Evolutionary conservation across 2,113 vertebrate genomes (phyloP), one percentile per base, ranked within the genome.

Genomic region (Thamnaconus septentrionalis): DNA sequence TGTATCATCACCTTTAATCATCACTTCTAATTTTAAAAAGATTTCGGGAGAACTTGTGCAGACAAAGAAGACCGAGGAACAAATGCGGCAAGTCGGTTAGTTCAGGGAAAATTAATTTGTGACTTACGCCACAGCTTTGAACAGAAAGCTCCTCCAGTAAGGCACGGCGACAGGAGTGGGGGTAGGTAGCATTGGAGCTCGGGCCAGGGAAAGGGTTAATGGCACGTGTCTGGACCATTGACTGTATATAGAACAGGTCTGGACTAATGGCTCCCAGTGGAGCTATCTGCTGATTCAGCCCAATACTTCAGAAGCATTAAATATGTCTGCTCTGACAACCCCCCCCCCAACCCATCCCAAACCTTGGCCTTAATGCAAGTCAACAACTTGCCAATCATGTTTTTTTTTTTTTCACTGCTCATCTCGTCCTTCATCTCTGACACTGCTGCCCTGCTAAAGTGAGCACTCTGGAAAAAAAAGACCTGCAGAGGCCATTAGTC

Each of bases 251-350:
- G 92, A 84, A 92, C 82, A 90, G 90, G 89, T 90, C 84, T 87
- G 72, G 83, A 86, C 88, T 92, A 93, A 92, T 92, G 86, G 91
- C 87, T 93, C 94, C 92, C 90, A 50, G 81, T 88, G 90, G 94
- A 93, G 82, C 90, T 86, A 90, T 94, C 90, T 92, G 92, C 94
- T 94, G 92, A 91, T 85, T 92, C 92, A 94, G 93, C 89, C 85
- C 91, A 91, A 93, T 92, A 93, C 91, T 93, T 94, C 91, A 93
- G 91, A 85, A 88, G 86, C 88, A 90, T 93, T 94, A 92, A 92
- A 94, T 93, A 93, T 88, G 92, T 92, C 91, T 93, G 79, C 79
- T 78, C 85, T 92, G 91, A 92, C 88, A 87, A 88, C 87, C 89
- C 59, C 65, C 65, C 80, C 76, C 88, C 90, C 90, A 91, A 73